Base-by-base conservation (phyloP, 2,797 vertebrate species). In the Acanthurus lineatus region DNA sequence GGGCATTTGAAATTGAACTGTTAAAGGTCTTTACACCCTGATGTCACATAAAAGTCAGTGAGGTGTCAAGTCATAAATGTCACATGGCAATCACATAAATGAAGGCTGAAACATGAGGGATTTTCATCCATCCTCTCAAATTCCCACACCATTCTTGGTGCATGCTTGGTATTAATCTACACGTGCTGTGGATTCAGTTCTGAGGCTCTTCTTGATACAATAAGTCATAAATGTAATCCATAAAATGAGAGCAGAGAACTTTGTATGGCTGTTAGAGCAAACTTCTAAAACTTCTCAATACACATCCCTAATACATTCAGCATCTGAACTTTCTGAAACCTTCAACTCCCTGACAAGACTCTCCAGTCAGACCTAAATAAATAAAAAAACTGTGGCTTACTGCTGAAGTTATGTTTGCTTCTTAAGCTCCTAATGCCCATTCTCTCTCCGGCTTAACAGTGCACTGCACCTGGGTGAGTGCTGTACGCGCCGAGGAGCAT, bases 401-500 rank as follows among this genome's bases (percentile, higher is more conserved):
- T 69, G 51, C 62, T 69, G 47, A 69, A 77, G 47, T 45, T 78
- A 10, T 76, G 80, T 80, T 77, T 78, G 52, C 72, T 68, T 75
- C 69, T 86, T 79, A 48, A 77, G 76, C 78, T 81, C 20, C 38
- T 64, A 65, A 78, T 68, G 40, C 78, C 69, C 65, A 42, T 71
- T 84, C 84, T 38, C 56, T 51, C 80, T 76, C 66, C 71, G 58
- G 9, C 77, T 63, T 88, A 82, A 82, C 85, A 82, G 83, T 9
- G 70, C 74, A 60, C 62, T 86, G 84, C 85, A 87, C 78, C 83
- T 65, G 90, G 71, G 20, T 73, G 78, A 83, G 59, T 28, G 68
- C 68, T 73, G 82, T 17, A 58, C 57, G 81, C 78, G n/a, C 79
- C 1, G 9, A 89, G 84, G 85, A 92, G 83, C 92, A 72, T 92